Base-by-base conservation (phyloP, 2,797 vertebrate species). In the Liparis tanakae region DNA sequence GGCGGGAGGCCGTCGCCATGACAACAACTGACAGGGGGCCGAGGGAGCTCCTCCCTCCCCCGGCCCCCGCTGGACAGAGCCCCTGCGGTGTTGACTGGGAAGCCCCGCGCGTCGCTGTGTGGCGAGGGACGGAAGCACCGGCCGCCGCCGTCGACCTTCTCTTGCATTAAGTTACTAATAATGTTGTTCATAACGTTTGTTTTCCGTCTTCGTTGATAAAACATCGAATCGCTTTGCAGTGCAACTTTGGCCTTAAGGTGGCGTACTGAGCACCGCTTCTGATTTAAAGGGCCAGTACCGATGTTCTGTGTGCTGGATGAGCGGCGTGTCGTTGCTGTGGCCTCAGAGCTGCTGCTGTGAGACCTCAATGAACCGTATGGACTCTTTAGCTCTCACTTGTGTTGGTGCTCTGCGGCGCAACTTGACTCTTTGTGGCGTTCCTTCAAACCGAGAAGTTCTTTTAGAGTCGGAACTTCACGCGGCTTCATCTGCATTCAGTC, bases 181-280 rank as follows among this genome's bases (percentile, higher is more conserved):
- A 61, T 66, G 75, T 68, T 54, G 63, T 46, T 87, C 85, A 22
- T 53, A 63, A 64, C 78, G 67, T 85, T 53, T 77, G 51, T 80
- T 76, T 79, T 82, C 79, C 65, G 85, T 80, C 65, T 56, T 67
- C 57, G 25, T 37, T 62, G 71, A 58, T 72, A 53, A 73, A 60
- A 77, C 51, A 64, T 43, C 60, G 66, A 72, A 73, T 76, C 55
- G 80, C 54, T 57, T 76, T 79, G 67, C 83, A 82, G 46, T 81
- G 55, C 43, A 48, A 76, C 67, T 83, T 78, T 76, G 85, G 92
- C 90, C 90, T 93, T 92, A 90, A 91, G 56, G 81, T 87, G 83
- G 83, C 87, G 59, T 37, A 72, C 67, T 79, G 62, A 82, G 10
- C 25, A 30, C 70, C 39, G 20, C 59, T 58, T 80, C 64, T 41